Evolutionary conservation across 2,888 invertebrate genomes (phyloP), one percentile per base, ranked within the genome.

Genomic region (Drosophila stalkeri): DNA sequence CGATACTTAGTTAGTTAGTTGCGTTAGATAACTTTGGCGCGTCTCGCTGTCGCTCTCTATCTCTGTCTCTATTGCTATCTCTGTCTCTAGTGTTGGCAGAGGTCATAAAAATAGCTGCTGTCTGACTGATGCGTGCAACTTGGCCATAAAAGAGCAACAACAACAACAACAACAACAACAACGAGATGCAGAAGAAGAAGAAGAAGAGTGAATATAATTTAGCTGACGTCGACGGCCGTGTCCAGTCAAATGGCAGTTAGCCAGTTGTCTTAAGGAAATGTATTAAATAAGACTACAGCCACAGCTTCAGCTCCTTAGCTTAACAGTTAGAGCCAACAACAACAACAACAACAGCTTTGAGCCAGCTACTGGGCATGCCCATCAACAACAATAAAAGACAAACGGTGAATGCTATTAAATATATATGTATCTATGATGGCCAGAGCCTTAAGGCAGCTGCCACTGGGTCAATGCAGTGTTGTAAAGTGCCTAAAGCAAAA

Each of bases 121-220:
- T 76, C 89, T 85, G 85, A 89, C 75, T 81, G 81, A 85, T 85
- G 89, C 85, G 85, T 85, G 85, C 89, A 83, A 75, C 81, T 89
- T 86, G 86, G 89, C 84, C 86, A 89, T 88, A 85, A 88, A 85
- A 86, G 83, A 71, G 80, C 77, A 62, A 73, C 81, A 77, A 77
- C 49, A 49, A 72, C 85, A 12, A 12, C 35, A 63, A 27, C 71
- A 65, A 7, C 16, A 39, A 2, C 14, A 16, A 14, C 14, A 37
- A 6, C 39, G 68, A n/a, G n/a, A n/a, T n/a, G 39, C 43, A 54
- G 18, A 55, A 44, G 18, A 54, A 80, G 65, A 27, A 60, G 27
- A 60, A 80, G 66, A 33, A 68, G 47, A 64, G 35, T 67, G 67
- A 54, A 47, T 66, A 81, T 85, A 82, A 83, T 86, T 88, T 88